Conservation (phyloP, 2,113 vertebrate genomes). For the Cairina moschata region DNA sequence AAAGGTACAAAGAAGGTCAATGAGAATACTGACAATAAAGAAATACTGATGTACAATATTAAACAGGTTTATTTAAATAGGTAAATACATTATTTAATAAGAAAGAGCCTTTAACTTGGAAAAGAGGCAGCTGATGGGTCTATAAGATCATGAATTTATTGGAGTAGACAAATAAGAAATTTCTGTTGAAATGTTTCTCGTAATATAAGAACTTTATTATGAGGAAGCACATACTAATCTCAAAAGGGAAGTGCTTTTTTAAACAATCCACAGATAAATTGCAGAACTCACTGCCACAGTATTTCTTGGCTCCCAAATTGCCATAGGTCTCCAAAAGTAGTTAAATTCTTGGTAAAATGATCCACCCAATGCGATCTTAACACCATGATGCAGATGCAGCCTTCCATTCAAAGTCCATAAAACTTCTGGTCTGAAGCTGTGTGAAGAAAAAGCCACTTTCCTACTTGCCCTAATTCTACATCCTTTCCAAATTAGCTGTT, state of each 20-base stretch:
- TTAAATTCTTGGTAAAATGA: not conserved
- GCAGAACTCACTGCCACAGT: not conserved
- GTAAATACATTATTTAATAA: not conserved
- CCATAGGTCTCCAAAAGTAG: not conserved
- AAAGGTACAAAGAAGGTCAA: not conserved
- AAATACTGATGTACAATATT: not conserved
- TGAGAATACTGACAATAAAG: not conserved
- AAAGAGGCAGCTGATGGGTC: not conserved
- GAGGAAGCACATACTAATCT: not conserved
- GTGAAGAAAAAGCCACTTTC: not conserved
- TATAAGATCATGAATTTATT: not conserved
- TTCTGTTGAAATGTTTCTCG: not conserved
- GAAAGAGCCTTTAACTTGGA: not conserved
- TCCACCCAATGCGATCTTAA: not conserved
- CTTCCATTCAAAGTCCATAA: not conserved
- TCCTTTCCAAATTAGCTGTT: conserved; percentile 4
- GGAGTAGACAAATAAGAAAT: not conserved
- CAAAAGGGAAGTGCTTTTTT: not conserved
- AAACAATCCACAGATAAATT: not conserved
- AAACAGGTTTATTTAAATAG: not conserved
- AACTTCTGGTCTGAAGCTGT: not conserved
- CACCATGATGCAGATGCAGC: not conserved
- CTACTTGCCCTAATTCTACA: not conserved
- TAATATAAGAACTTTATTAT: not conserved
- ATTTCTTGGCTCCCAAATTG: not conserved